Conservation (phyloP, 2,888 invertebrate species). For the Eremobia ochroleuca region DNA sequence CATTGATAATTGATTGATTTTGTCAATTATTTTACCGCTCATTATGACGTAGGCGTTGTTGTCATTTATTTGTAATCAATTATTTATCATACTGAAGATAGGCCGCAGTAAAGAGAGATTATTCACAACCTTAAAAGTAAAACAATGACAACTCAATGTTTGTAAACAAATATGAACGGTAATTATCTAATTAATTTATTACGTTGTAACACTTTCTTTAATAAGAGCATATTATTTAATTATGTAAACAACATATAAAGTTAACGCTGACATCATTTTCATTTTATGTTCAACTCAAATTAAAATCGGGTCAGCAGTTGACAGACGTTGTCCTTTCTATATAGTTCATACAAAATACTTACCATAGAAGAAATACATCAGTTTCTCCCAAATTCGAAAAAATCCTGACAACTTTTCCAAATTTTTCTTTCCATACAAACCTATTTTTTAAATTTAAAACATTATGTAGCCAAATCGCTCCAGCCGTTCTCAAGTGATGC, state of each 20-base stretch:
- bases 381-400: not conserved
- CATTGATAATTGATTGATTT: not conserved
- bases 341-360: not conserved
- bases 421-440: not conserved
- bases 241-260: not conserved
- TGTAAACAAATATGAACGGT: constrained; percentile 39
- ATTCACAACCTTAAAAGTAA: constrained; percentile 59
- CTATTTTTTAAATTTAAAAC: not conserved
- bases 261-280: not conserved
- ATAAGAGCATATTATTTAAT: constrained; percentile 14
- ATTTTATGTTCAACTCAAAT: not conserved
- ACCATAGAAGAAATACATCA: not conserved
- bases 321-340: not conserved
- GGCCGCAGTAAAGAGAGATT: constrained; percentile 55
- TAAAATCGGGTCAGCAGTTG: not conserved
- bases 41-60: constrained; percentile 5
- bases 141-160: constrained; percentile 57
- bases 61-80: constrained; percentile 32
- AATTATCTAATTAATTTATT: constrained; percentile 14
- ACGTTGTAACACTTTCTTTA: constrained; percentile 5
- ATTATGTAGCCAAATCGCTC: not conserved
- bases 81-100: constrained; percentile 35
- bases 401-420: not conserved
- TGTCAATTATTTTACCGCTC: not conserved
- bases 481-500: not conserved